Evolutionary conservation across 2,888 invertebrate genomes (phyloP), one percentile per base, ranked within the genome.

Genomic region (Sialis fuliginosa): DNA sequence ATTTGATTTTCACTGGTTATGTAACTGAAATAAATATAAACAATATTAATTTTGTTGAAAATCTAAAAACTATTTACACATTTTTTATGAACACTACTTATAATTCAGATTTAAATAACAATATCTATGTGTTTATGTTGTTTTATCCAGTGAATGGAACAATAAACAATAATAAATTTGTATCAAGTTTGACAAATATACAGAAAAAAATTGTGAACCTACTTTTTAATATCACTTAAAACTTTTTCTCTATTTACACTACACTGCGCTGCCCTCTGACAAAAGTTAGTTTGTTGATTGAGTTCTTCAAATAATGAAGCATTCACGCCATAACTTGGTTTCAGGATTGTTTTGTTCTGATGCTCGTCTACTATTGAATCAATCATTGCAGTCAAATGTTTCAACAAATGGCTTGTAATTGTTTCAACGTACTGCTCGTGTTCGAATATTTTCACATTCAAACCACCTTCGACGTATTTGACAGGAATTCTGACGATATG

Each of bases 221-320:
- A 78, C 79, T 74, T 70, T 69, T 81, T 72, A 55, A 79, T 70
- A 63, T 75, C 72, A 60, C 77, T 68, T 53, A 86, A 70, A 49
- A 80, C 72, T 60, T 76, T 70, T 60, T 84, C 74, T 58, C 81
- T 62, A 62, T 79, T 77, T 57, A 82, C 69, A 58, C 79, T 79
- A 66, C 80, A 73, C 61, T 79, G 73, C 52, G 78, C 73, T 52
- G 79, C 74, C 60, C 77, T 72, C 65, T 81, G 77, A 62, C 85
- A 77, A 68, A 81, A 78, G 54, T 74, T 67, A 46, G 79, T 71
- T 63, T 89, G 81, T 62, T 80, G 80, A 57, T 75, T 74, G 49
- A 83, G 64, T 57, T 84, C 85, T 53, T 79, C 76, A 56, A 81
- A 75, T 46, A 76, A 60, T 64, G 66, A 63, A 44, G 71, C 71